Evolutionary conservation across 1,140 invertebrate genomes (phyloP).

Genomic region (Zeugodacus cucurbitae): DNA sequence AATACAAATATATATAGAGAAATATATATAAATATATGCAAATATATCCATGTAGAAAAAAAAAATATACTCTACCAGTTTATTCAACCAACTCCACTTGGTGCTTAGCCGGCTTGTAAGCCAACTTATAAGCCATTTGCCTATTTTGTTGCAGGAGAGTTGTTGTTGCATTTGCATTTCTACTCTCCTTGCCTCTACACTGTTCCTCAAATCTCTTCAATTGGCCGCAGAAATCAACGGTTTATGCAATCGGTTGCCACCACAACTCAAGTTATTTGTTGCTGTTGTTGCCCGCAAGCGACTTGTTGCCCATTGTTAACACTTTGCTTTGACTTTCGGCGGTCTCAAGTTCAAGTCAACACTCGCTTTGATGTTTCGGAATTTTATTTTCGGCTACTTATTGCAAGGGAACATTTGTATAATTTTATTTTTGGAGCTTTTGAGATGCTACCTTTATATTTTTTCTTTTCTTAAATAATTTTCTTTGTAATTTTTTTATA

Average conservation of each 20-base stretch:
- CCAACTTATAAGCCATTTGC: neutral
- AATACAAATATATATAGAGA: too few species aligned
- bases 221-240: neutral
- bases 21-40: too few species aligned
- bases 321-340: slow-evolving; percentile 29
- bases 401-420: neutral
- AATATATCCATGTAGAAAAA: too few species aligned
- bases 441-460: neutral
- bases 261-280: neutral
- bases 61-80: too few species aligned
- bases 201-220: neutral
- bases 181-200: neutral
- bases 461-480: neutral
- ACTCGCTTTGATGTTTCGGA: slow-evolving; percentile 12
- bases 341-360: slow-evolving; percentile 25
- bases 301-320: slow-evolving; percentile 64
- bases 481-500: neutral
- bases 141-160: neutral
- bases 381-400: neutral
- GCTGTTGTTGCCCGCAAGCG: slow-evolving; percentile 49
- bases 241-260: neutral
- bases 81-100: neutral
- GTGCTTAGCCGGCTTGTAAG: neutral
- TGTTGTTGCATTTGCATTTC: neutral
- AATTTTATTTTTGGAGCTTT: neutral